Base-by-base conservation (phyloP, 2,797 vertebrate genomes). In the Microchirus variegatus region DNA sequence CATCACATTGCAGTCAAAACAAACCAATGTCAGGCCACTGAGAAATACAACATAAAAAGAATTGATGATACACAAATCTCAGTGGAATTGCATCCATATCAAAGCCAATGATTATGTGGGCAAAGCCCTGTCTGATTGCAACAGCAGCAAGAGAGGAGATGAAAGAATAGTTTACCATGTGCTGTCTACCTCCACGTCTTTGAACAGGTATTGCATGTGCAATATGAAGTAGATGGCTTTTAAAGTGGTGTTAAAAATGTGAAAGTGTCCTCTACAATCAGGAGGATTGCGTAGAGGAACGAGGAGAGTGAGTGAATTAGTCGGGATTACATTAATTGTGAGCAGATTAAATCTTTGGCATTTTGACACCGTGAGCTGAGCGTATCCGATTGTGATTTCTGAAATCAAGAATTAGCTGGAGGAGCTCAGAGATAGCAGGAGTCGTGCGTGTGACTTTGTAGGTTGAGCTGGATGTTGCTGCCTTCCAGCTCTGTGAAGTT, bases 21-120 rank as follows among this genome's bases (percentile, higher is more conserved):
- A 70, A 72, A 75, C 58, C 59, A 71, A 65, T 66, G 61, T 75
- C 70, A 72, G 18, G 16, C 49, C 59, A 61, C 63, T 41, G 36
- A 69, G 49, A 62, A 67, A 68, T 44, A 31, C 57, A 72, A 71
- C 70, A 77, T 75, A 70, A 86, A 71, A 82, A 83, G 41, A 77
- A 73, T 14, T 53, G 53, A 77, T 59, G 59, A 77, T 76, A 53
- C 53, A 59, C 59, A 68, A 75, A 77, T 86, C 78, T 87, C 83
- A 71, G 59, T 55, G 75, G 78, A 82, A 46, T 52, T 63, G 63
- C 75, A 75, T 79, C 54, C 53, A 67, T 77, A 83, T 81, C 78
- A 87, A 86, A 84, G 84, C 49, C 64, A 61, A 48, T 77, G 61
- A 87, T 80, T 82, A 77, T 75, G 51, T 58, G 36, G 60, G 66